Evolutionary conservation across 2,797 vertebrate species (phyloP), one percentile per base, ranked within the genome.

Genomic region (Helicolenus hilgendorfi): DNA sequence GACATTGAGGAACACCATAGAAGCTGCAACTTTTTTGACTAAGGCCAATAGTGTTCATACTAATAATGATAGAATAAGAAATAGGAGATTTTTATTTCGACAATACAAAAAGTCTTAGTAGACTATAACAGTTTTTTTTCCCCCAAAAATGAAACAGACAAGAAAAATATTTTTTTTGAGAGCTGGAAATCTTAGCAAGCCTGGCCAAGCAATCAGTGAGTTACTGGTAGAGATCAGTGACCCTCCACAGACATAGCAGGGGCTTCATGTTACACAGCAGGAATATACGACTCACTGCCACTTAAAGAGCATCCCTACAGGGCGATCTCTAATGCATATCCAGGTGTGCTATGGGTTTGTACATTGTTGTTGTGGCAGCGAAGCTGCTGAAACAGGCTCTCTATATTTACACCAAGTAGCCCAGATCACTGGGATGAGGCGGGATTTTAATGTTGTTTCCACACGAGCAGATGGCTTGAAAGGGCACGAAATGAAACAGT

Each of bases 401-500:
- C 22, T 49, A 26, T 77, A 26, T 77, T 69, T 72, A 74, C 63
- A 72, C 11, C 4, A 33, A 62, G 31, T 6, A 68, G 38, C 11
- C 45, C 38, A 27, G 71, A 80, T 77, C 64, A 4, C 26, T 4
- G 45, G 35, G 72, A 78, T 72, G 63, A 77, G 5, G 67, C 72
- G 45, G 65, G 67, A 59, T 49, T 72, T 79, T 68, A 74, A 79
- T 58, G 7, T 6, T 73, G 72, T 86, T 82, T 88, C 69, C 80
- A 86, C 74, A 26, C 7, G 63, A 83, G 81, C 83, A 78, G 81
- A 79, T 64, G 24, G 75, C 72, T 70, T 81, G 72, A 79, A 81
- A 83, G 36, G 69, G 33, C 79, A 78, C 27, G 27, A 59, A 84
- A 56, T 77, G 62, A 70, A 78, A 88, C 72, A 60, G 65, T 81